Conservation (phyloP, 1,140 invertebrate genomes). For the Pseudoatta argentina region DNA sequence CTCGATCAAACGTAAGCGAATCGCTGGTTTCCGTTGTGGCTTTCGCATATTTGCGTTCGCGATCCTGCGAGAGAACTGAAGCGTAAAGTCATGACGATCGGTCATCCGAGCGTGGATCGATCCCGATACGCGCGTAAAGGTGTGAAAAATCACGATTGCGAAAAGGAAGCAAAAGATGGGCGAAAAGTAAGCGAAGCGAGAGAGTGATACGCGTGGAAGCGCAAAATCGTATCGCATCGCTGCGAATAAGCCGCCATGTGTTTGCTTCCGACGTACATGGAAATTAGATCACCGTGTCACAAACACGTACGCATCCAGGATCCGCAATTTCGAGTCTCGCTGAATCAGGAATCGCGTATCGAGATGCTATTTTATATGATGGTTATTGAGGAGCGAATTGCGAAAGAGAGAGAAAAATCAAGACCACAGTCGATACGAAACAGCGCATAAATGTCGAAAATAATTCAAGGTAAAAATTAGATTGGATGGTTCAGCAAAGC, state of each 20-base stretch:
- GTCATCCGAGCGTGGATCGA: slow-evolving; percentile 18
- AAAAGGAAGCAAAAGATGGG: slow-evolving; percentile 3
- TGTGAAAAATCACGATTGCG: slow-evolving; percentile 15
- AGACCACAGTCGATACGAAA: not conserved
- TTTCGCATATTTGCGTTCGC: slow-evolving; percentile 38
- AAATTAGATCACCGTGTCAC: slow-evolving; percentile 79
- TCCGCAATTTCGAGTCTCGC: slow-evolving; percentile 53
- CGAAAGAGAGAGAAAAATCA: not conserved
- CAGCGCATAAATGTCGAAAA: not conserved
- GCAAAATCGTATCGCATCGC: slow-evolving; percentile 22
- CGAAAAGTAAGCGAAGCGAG: not conserved
- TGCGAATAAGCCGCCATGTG: slow-evolving; percentile 40
- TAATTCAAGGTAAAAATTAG: not conserved
- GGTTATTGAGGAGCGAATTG: not conserved
- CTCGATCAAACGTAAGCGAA: slow-evolving; percentile 29
- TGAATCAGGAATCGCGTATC: slow-evolving; percentile 21
- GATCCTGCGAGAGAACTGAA: not conserved
- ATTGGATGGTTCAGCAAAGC: no score
- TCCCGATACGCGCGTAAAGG: not conserved
- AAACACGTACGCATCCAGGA: slow-evolving; percentile 7
- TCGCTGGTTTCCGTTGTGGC: not conserved
- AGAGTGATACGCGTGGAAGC: slow-evolving; percentile 28
- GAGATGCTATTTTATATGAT: slow-evolving; percentile 2
- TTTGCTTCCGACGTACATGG: slow-evolving; percentile 45
- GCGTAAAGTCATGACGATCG: slow-evolving; percentile 24